Evolutionary conservation across 2,113 vertebrate species (phyloP), one percentile per base, ranked within the genome.

Genomic region (Pelodiscus sinensis): DNA sequence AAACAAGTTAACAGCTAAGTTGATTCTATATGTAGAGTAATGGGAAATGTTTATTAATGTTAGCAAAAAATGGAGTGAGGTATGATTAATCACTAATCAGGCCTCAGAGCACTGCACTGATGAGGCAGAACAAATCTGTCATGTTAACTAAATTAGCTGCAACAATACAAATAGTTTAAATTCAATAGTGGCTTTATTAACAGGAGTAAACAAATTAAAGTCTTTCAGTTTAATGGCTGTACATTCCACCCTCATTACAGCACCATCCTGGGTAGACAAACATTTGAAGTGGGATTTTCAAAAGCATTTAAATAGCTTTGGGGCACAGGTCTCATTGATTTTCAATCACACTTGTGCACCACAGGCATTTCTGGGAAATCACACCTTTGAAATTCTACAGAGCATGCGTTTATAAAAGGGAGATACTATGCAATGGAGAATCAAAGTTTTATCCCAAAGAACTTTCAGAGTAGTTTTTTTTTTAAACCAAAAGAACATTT

Each of bases 141-240:
- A 89, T 95, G 97, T 96, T 97, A 97, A 96, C 82, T 93, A 92
- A 97, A 97, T 97, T 96, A 97, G 95, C 91, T 97, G 93, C 93
- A 92, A 92, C 91, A 95, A 95, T 95, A 95, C 79, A 96, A 96
- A 96, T 81, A 97, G 91, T 93, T 96, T 88, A 93, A 96, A 97
- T 96, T 93, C 91, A 86, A 92, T 90, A 93, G 94, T 83, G 71
- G 83, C 93, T 97, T 97, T 95, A 97, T 96, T 96, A 97, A 94
- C 50, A 97, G 81, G 89, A 97, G 86, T 96, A 97, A 98, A 97
- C 94, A 97, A 97, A 97, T 95, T 81, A 77, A 95, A 91, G 73
- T 86, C 82, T 86, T 96, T 90, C 75, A 57, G 78, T 84, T 84
- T 95, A 96, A 97, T 81, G 81, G 86, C 54, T 85, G 27, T 16